Base-by-base conservation (phyloP, 2,888 invertebrate genomes). In the Ctena decussata region DNA sequence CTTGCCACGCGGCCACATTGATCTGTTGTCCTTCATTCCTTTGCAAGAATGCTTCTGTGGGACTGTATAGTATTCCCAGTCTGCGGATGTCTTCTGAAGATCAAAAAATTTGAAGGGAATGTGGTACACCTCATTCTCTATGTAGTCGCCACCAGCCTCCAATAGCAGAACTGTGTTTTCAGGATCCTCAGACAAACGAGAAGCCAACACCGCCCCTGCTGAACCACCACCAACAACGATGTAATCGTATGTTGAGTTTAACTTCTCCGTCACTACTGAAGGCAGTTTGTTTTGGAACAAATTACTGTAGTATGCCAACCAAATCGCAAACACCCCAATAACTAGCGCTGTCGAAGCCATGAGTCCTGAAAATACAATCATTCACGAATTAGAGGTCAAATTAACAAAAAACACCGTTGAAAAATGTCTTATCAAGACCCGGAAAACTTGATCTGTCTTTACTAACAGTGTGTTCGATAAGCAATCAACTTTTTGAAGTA, bases 1-100 rank as follows among this genome's bases (percentile, higher is more conserved):
- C 96, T 98, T 98, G 73, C 98, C 98, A 82, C 98, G 97, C 0
- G 98, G 98, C 98, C 98, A 98, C 92, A 97, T 97, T 94, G 98
- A 98, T 69, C 98, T 97, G 92, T 97, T 83, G 41, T 49, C 35
- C 24, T 41, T 57, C 32, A 84, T 35, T 11, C 49, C 49, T 5
- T 15, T 21, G 12, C 8, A 21, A 12, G 49, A 49, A 80, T 95
- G 92, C 80, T 93, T 92, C 89, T 96, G 96, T 0, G 96, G 95
- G 15, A 91, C 91, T 1, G 96, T 96, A 82, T 96, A 93, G 89
- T 96, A 96, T 83, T 93, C 93, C 96, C 96, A 94, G 86, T 94
- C 94, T 65, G 87, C 90, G 41, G 84, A 81, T 0, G 92, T 89
- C 81, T 92, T 89, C 35, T 90, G 82, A 24, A 96, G 91, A 65